phyloP scores from a whole-genome alignment of 2,113 vertebrate genomes.

The Hymenochirus boettgeri region DNA sequence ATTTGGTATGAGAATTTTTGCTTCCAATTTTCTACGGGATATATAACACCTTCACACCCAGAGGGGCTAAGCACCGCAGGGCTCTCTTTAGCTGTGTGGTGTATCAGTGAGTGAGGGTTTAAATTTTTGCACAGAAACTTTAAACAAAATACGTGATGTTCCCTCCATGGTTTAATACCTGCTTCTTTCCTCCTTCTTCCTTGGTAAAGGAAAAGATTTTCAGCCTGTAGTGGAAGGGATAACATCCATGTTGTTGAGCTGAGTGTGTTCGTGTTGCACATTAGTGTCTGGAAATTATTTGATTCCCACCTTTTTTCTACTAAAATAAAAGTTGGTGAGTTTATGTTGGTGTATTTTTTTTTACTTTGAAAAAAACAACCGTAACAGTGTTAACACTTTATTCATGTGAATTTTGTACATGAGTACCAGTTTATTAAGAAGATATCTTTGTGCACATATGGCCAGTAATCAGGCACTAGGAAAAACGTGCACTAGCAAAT shows the following conservation, averaged over 20 bases:
- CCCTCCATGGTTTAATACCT: background rate
- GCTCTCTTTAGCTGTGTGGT: background rate
- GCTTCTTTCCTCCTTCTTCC: background rate
- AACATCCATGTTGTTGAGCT: constrained; percentile 32
- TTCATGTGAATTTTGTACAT: too few relatives aligned
- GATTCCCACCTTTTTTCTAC: constrained; percentile 70
- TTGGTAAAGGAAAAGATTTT: background rate
- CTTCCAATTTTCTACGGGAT: constrained; percentile 16
- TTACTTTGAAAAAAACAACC: too few relatives aligned
- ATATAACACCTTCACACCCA: background rate
- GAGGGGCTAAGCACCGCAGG: background rate
- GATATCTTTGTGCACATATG: too few relatives aligned
- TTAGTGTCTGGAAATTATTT: constrained; percentile 67
- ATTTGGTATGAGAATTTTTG: constrained; percentile 23
- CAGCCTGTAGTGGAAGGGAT: background rate
- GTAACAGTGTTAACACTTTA: too few relatives aligned
- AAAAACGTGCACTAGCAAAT: too few relatives aligned
- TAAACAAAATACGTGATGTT: background rate
- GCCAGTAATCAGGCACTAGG: too few relatives aligned
- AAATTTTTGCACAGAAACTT: background rate
- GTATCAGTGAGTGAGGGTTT: background rate
- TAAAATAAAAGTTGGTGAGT: constrained; percentile 69
- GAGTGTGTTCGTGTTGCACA: constrained; percentile 59
- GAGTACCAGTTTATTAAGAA: too few relatives aligned
- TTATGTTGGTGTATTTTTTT: constrained; percentile 71